A percentile compares a stretch with the other conserved stretches of the same genome.
These are phyloP conservation scores for Anagrus nilaparvatae DNA, from an alignment of 1,140 invertebrate species.

Conservation along the genomic window DNA sequence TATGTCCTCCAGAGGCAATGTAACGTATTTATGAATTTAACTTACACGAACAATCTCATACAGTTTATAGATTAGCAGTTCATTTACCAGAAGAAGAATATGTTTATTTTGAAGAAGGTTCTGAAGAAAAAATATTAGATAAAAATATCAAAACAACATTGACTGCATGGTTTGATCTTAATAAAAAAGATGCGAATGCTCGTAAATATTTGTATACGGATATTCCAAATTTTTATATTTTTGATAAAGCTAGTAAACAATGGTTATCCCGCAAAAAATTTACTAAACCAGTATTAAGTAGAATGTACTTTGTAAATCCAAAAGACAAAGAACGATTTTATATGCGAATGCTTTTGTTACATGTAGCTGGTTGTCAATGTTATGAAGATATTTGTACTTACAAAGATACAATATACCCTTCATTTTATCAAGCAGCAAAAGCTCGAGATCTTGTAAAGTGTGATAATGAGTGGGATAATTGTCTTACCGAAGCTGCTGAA, in stretches of 20 bases:
- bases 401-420: too few species aligned
- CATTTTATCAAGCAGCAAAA: too few species aligned
- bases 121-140: not conserved
- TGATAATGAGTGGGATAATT: constrained; percentile 7
- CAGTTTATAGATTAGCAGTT: constrained; percentile 1
- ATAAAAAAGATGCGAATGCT: not conserved
- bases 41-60: constrained; percentile 1
- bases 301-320: not conserved
- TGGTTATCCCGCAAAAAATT: constrained; percentile 1
- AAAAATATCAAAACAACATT: not conserved
- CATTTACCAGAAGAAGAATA: constrained; percentile 1
- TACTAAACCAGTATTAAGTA: not conserved
- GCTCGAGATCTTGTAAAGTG: too few species aligned
- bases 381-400: not conserved
- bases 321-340: not conserved
- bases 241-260: not conserved
- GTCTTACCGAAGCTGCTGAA: not conserved
- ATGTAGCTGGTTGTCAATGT: not conserved
- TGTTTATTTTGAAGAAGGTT: not conserved
- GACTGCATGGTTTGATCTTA: constrained; percentile 2
- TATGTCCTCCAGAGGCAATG: constrained; percentile 4
- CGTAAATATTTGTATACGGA: constrained; percentile 1
- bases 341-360: not conserved
- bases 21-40: not conserved
- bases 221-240: constrained; percentile 2